Percentiles rank a stretch among this genome's conserved stretches.
Conservation (phyloP, 2,797 vertebrate genomes). For the Tinamus major region DNA sequence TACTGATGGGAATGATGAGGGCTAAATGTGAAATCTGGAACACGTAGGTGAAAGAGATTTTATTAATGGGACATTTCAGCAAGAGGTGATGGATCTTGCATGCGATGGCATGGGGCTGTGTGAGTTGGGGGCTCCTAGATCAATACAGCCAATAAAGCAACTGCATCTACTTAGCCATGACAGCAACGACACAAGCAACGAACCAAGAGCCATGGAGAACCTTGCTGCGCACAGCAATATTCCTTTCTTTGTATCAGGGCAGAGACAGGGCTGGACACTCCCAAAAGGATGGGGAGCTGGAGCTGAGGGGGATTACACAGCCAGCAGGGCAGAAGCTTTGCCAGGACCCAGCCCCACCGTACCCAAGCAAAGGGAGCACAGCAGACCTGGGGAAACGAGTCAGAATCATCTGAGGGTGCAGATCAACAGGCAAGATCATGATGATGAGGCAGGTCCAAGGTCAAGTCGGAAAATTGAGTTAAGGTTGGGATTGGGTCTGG, state of each 20-base stretch:
- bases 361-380: neutral
- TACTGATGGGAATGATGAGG: neutral
- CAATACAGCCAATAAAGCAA: neutral
- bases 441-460: neutral
- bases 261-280: too few species aligned
- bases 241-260: too few species aligned
- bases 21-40: neutral
- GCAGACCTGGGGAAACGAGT: accelerated
- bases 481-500: too few species aligned
- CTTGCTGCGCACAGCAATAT: too few species aligned
- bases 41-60: neutral
- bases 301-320: neutral
- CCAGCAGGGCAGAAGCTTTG: accelerated
- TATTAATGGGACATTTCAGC: neutral
- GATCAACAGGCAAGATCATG: neutral
- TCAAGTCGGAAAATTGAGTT: too few species aligned
- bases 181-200: neutral
- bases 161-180: accelerated
- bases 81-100: accelerated
- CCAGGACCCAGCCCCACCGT: neutral
- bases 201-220: too few species aligned
- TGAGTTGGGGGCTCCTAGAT: neutral
- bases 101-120: too few species aligned
- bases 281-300: too few species aligned
- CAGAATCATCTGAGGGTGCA: neutral